These are phyloP conservation scores for Pissodes strobi DNA, from an alignment of 1,140 invertebrate species.

Conservation along the genomic window DNA sequence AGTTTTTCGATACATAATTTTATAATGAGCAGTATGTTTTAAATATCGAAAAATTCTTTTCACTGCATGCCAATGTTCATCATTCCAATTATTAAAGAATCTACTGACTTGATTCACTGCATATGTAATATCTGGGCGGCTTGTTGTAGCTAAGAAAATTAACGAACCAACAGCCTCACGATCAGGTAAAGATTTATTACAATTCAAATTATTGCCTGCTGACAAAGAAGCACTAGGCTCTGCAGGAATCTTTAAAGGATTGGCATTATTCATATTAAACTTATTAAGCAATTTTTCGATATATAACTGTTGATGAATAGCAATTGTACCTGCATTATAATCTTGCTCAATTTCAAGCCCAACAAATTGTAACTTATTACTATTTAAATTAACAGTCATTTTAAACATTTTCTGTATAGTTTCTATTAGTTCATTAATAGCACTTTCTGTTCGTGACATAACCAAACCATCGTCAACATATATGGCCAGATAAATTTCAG, in stretches of 20 bases:
- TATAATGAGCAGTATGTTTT: too few relatives aligned
- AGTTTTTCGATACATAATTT: slow-evolving; percentile 6
- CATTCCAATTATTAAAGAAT: slow-evolving; percentile 41
- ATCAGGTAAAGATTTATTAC: slow-evolving; percentile 24
- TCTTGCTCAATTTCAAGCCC: background rate
- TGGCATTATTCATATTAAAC: too few relatives aligned
- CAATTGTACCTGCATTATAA: too few relatives aligned
- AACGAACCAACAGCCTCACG: slow-evolving; percentile 52
- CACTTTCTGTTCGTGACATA: too few relatives aligned
- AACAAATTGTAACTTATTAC: slow-evolving; percentile 40
- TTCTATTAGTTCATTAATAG: too few relatives aligned
- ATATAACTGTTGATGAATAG: too few relatives aligned
- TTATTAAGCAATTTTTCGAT: too few relatives aligned
- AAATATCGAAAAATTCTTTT: slow-evolving; percentile 54
- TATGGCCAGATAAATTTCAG: slow-evolving; percentile 3
- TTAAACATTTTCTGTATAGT: too few relatives aligned
- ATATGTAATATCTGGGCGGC: slow-evolving; percentile 55
- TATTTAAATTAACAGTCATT: too few relatives aligned
- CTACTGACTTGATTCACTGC: slow-evolving; percentile 46
- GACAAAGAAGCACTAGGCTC: slow-evolving; percentile 3
- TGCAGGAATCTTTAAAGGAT: slow-evolving; percentile 14
- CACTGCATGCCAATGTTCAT: slow-evolving; percentile 47
- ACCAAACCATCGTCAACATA: too few relatives aligned
- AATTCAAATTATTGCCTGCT: slow-evolving; percentile 5
- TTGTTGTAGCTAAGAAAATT: slow-evolving; percentile 50